Base-by-base conservation (phyloP, 92 coral and sea anemone genomes). In the Montipora capitata region DNA sequence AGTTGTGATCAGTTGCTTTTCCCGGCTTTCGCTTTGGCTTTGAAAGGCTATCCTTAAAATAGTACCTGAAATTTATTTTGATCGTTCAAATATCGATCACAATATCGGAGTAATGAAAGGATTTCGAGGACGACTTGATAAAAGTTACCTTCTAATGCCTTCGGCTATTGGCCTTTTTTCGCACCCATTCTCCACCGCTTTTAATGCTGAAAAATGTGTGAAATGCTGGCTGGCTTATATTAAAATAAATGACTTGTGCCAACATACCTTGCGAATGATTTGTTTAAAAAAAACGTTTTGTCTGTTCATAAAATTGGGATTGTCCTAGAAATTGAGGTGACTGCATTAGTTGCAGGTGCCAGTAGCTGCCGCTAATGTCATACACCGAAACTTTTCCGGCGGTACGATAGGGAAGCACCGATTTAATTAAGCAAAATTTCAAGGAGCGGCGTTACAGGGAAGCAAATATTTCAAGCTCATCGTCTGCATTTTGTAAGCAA, bases 241-340 rank as follows among this genome's bases (percentile, higher is more conserved):
- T 54, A 69, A 9, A 77, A 40, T 78, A 69, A 41, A 27, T 27
- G 35, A 27, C 54, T 68, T 82, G 41, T 82, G 86, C 70, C 56
- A 82, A 82, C 78, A 69, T 54, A 56, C 70, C 86, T 69, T 68
- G 65, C 86, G 78, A 68, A 51, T 68, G 86, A 68, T 81, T 81
- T 81, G 78, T 69, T 76, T 52, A 68, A 82, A 78, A 49, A 38
- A 79, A 80, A 84, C 77, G 74, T 81, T 38, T n/a, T 40, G 59
- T 35, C 76, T 82, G 85, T 77, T 78, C 77, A 58, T 12, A 77
- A 84, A 70, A 84, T 89, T 89, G 78, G 76, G 93, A 77, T 89
- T 89, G 89, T 78, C 11, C 49, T 78, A 89, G 61, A 77, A 77
- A 84, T 89, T 67, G 84, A 84, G 71, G 93, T 85, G 35, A 27